Base-by-base conservation (phyloP, 2,113 vertebrate species). In the Butastur rufipennis region DNA sequence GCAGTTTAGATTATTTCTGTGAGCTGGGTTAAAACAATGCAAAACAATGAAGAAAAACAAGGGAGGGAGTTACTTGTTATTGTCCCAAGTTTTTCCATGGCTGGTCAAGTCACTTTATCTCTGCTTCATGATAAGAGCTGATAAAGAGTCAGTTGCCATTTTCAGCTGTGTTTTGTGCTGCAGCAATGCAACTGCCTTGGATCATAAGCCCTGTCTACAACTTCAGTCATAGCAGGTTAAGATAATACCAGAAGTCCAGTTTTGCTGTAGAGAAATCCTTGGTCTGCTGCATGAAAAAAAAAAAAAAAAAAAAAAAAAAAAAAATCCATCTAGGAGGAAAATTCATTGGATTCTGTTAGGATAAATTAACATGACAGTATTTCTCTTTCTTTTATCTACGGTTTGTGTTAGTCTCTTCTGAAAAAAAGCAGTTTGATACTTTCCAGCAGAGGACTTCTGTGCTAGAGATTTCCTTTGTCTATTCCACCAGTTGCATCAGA, bases 401-500 rank as follows among this genome's bases (percentile, higher is more conserved):
- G 34, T 75, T 91, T 96, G 47, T 81, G 32, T 45, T 68, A 23
- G 12, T 47, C 25, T 96, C 36, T 90, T 78, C 18, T 40, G 90
- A 74, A 91, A 75, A 53, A 78, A 81, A 56, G 32, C 53, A 73
- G 38, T 71, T 83, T 90, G 56, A 81, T 89, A 82, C 16, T 92
- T 96, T 40, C 79, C 36, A 3, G 81, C 42, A 84, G 80, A 81
- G 71, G 72, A 45, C 26, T 90, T 97, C 79, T 63, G 59, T 94
- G 65, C 48, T 79, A 61, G 55, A 86, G 47, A 62, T 85, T 97
- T 91, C 48, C 86, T 97, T 94, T 95, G 71, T 95, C 67, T 94
- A 25, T 86, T 95, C 92, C 18, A 47, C 82, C 29, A 25, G 83
- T 71, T 96, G 84, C 55, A 70, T 95, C 82, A 94, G 93, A 97